These are phyloP conservation scores for Trissonchulus latispiculum DNA, from an alignment of 2,888 invertebrate species.

Conservation along the genomic window DNA sequence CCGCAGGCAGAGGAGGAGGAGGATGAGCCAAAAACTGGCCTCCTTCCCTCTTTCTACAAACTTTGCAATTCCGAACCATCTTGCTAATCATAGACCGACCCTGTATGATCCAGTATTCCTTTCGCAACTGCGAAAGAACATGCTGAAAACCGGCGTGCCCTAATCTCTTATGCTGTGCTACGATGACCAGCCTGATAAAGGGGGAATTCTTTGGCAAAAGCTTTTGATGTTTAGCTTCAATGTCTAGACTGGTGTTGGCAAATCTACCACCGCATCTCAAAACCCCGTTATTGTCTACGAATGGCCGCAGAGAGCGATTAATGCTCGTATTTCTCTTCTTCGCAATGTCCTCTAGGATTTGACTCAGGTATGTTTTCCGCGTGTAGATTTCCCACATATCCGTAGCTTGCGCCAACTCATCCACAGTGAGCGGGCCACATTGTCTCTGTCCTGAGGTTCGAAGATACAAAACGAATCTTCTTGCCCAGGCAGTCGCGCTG, in stretches of 20 bases:
- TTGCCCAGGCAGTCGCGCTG: no score
- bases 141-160: conserved; percentile 13
- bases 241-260: background rate
- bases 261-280: conserved; percentile 21
- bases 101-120: conserved; percentile 22
- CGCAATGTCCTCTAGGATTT: background rate
- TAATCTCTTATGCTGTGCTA: background rate
- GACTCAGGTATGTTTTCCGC: background rate
- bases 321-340: background rate
- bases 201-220: conserved; percentile 10
- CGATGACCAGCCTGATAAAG: background rate
- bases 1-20: conserved; percentile 20
- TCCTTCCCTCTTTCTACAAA: conserved; percentile 17
- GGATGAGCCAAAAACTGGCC: conserved; percentile 18
- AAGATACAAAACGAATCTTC: no score
- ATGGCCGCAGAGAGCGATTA: background rate
- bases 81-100: conserved; percentile 16
- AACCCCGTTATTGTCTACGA: conserved; percentile 17
- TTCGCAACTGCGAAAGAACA: conserved; percentile 10
- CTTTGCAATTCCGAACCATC: conserved; percentile 10
- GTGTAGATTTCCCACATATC: background rate
- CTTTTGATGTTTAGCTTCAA: conserved; percentile 18
- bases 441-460: no score
- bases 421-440: no score
- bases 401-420: background rate